Base-by-base conservation (phyloP, 2,113 vertebrate genomes). In the Lichenostomus cassidix region DNA sequence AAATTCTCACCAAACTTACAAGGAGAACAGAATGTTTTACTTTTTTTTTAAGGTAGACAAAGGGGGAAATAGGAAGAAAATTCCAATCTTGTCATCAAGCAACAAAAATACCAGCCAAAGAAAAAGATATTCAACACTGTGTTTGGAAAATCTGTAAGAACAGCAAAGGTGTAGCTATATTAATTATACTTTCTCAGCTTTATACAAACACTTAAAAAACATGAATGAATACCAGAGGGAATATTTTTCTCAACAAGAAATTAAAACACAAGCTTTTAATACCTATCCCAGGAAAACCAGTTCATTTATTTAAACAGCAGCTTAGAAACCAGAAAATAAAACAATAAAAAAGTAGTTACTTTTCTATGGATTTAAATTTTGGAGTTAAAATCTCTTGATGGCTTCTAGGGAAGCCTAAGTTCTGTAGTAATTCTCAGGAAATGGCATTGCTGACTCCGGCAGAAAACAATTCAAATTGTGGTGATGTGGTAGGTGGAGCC, bases 401-500 rank as follows among this genome's bases (percentile, higher is more conserved):
- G 58, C 63, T 91, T 89, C 85, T 79, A 88, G 55, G 82, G 73
- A 92, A 95, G 76, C 64, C 67, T 82, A 56, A 59, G 7, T 81
- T 81, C 78, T 91, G 37, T 42, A 92, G 64, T 14, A 78, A 80
- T 70, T 83, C 69, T 96, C 89, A 87, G 94, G 91, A 94, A 95
- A 87, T 35, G 78, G 64, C 81, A 77, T 47, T 95, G 90, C 96
- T 96, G 96, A 97, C 89, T 95, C 18, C 56, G 92, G 94, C 91
- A 95, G 81, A 92, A 94, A 94, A 60, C 87, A 96, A 59, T 83
- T 87, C 46, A n/a, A 88, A 82, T 88, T 94, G 69, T 94, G 89
- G 89, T 95, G 89, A 74, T 81, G 65, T 14, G 18, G 87, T 41
- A 87, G 76, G 79, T 1, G 21, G 67, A 83, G 69, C 55, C 56